Evolutionary conservation across 2,797 vertebrate species (phyloP).

Genomic region (Myripristis jacobus): DNA sequence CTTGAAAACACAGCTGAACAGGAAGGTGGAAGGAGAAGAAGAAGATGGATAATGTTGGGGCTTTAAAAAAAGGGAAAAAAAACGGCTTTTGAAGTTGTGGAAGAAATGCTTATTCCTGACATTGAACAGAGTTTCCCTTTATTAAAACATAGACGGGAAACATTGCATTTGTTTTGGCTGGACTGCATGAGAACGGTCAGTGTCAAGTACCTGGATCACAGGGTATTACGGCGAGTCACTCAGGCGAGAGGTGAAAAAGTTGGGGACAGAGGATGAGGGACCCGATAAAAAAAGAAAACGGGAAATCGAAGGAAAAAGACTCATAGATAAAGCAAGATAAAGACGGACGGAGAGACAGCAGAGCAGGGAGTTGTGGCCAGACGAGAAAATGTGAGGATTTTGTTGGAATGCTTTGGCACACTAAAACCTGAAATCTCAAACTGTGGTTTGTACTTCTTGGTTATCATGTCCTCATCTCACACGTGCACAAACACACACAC

Average conservation of each 20-base stretch:
- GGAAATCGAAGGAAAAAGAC: conserved; percentile 42
- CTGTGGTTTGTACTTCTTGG: conserved; percentile 62
- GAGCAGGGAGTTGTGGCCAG: conserved; percentile 52
- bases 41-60: conserved; percentile 45
- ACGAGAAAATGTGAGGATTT: conserved; percentile 57
- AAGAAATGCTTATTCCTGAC: conserved; percentile 56
- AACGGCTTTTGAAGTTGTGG: conserved; percentile 47
- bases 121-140: conserved; percentile 57
- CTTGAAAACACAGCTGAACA: conserved; percentile 12
- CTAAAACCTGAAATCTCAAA: conserved; percentile 58
- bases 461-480: conserved; percentile 71
- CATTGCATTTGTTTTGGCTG: conserved; percentile 75
- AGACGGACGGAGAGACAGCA: conserved; percentile 37
- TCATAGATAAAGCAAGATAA: conserved; percentile 60
- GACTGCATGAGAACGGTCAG: conserved; percentile 41
- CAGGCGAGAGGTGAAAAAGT: conserved; percentile 12
- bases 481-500: conserved; percentile 21
- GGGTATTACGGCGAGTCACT: conserved; percentile 29
- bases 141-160: conserved; percentile 67
- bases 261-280: conserved; percentile 41
- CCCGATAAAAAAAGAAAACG: background rate
- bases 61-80: conserved; percentile 52
- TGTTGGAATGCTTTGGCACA: conserved; percentile 53
- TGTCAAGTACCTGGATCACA: conserved; percentile 53
- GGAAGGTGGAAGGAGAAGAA: background rate